Evolutionary conservation across 2,888 invertebrate genomes (phyloP), one percentile per base, ranked within the genome.

Genomic region (Trisateles emortualis): DNA sequence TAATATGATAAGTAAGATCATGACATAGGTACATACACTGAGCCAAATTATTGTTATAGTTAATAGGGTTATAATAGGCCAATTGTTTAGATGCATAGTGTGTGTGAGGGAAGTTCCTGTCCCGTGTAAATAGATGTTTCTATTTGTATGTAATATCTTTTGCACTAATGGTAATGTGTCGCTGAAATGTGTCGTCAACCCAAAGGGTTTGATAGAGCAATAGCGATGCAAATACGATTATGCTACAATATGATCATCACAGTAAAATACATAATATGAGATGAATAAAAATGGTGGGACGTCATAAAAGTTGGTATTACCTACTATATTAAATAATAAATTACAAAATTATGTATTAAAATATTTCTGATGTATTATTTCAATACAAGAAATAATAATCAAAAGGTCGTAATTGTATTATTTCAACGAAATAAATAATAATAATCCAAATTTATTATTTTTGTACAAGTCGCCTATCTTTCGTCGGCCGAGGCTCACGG

Each of bases 401-500:
- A 8, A 6, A 8, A 3, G 19, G 19, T 19, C n/a, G n/a, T n/a
- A n/a, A n/a, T n/a, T n/a, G 19, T 26, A 26, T 26, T 8, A 26
- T 26, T 26, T 26, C 1, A 26, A 26, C 5, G 9, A 26, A 26
- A 4, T 3, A 8, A 26, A 26, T 8, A 66, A 64, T 59, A 46
- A 57, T 55, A n/a, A n/a, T n/a, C n/a, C n/a, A n/a, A n/a, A 60
- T 54, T 77, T 83, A 79, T 83, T 84, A 84, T 83, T 83, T 84
- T 81, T 82, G 68, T 84, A 86, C 62, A 56, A 73, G 72, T 67
- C 73, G 71, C 54, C 72, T 72, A 42, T 68, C 72, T 61, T 72
- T n/a, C n/a, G n/a, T n/a, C n/a, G n/a, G n/a, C 78, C 67, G 38
- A 52, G 88, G 88, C 89, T 89, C 88, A 81, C 72, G 82, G 79